These are phyloP conservation scores for Eupsilia transversa DNA, from an alignment of 2,888 invertebrate genomes.

Conservation along the genomic window DNA sequence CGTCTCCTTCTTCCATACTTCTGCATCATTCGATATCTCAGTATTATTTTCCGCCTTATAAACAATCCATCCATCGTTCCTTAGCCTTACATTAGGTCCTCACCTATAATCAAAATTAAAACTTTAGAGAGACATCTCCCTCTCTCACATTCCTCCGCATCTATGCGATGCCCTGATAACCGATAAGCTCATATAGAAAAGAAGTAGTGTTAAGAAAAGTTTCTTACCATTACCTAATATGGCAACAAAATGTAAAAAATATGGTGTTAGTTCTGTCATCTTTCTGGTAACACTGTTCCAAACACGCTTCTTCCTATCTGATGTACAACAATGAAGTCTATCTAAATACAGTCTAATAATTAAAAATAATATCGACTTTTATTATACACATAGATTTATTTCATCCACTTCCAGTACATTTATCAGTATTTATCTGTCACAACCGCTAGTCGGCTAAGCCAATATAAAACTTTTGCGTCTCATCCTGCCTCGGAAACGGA, in stretches of 20 bases:
- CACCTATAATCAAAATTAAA: background rate
- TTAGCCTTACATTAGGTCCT: background rate
- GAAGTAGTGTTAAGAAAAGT: too few species aligned
- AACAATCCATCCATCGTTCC: background rate
- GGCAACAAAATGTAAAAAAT: too few species aligned
- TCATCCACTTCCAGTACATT: constrained; percentile 45
- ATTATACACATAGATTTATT: background rate
- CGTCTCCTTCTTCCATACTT: background rate
- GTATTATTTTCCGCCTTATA: background rate
- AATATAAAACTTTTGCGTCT: constrained; percentile 74
- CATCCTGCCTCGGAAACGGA: constrained; percentile 65
- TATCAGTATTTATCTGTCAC: constrained; percentile 37
- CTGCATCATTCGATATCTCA: background rate
- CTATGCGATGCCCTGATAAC: background rate
- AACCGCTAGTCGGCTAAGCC: constrained; percentile 67
- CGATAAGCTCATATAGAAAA: too few species aligned
- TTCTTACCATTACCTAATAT: too few species aligned
- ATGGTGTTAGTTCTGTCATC: too few species aligned
- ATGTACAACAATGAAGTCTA: too few species aligned
- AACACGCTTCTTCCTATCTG: too few species aligned
- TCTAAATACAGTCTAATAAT: too few species aligned
- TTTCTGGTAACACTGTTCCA: too few species aligned
- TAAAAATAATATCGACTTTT: too few species aligned
- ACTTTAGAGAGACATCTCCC: too few species aligned
- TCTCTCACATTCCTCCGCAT: background rate